Conservation (phyloP, 2,888 invertebrate genomes). For the Amitus sp. region DNA sequence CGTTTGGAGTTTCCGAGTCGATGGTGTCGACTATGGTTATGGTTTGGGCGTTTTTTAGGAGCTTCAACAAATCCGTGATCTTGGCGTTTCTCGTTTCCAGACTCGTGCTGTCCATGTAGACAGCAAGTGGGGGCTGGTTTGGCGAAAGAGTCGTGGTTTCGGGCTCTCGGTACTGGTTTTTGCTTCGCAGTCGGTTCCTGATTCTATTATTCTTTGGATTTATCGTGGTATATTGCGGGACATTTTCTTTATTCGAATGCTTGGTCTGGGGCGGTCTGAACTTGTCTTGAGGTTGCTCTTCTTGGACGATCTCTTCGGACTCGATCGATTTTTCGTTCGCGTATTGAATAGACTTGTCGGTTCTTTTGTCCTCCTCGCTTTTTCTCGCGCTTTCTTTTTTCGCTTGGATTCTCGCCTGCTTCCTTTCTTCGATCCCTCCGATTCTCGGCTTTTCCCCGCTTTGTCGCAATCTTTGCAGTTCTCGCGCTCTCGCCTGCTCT, state of each 20-base stretch:
- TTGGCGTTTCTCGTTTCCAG: constrained; percentile 66
- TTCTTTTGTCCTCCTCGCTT: constrained; percentile 34
- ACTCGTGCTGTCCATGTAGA: constrained; percentile 74
- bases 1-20: constrained; percentile 75
- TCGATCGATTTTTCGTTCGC: constrained; percentile 48
- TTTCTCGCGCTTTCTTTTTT: constrained; percentile 47
- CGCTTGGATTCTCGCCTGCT: constrained; percentile 45
- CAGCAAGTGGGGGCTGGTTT: constrained; percentile 86
- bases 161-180: constrained; percentile 35
- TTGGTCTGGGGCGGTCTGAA: constrained; percentile 23
- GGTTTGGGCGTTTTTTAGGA: constrained; percentile 76
- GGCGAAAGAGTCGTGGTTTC: constrained; percentile 65
- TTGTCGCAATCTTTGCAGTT: constrained; percentile 54
- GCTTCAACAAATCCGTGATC: constrained; percentile 76
- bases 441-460: constrained; percentile 52
- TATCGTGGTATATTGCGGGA: constrained; percentile 47
- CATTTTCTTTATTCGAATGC: constrained; percentile 44
- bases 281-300: constrained; percentile 18
- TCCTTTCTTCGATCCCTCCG: constrained; percentile 51
- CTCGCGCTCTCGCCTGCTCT: constrained; percentile 53
- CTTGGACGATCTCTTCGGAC: constrained; percentile 45
- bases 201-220: constrained; percentile 42
- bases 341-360: constrained; percentile 27
- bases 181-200: constrained; percentile 41
- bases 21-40: constrained; percentile 83